Percentiles rank a stretch among this genome's conserved stretches.
phyloP scores from a whole-genome alignment of 1,140 invertebrate species.

The Sycophaga agraensis region DNA sequence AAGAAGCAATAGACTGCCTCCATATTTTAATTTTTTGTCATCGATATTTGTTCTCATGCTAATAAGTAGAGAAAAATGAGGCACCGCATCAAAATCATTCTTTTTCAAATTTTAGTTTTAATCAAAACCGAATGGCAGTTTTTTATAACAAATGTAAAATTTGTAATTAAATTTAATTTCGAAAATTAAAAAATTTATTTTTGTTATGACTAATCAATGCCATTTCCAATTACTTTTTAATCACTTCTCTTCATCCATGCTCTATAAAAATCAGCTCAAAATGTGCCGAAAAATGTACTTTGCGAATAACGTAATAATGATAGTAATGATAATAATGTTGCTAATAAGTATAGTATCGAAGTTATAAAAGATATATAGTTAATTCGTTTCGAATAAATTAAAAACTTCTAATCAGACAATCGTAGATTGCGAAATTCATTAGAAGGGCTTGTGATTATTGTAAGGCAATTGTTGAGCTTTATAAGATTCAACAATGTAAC shows the following conservation, averaged over 20 bases:
- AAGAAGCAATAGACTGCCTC: not conserved
- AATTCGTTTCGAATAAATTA: slow-evolving; percentile 34
- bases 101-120: slow-evolving; percentile 14
- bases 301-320: slow-evolving; percentile 32
- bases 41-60: not conserved
- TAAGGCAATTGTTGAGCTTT: too few species aligned
- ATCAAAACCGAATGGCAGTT: too few species aligned
- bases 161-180: not conserved
- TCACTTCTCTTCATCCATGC: slow-evolving; percentile 50
- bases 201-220: too few species aligned
- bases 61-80: too few species aligned
- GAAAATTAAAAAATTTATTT: too few species aligned
- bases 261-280: slow-evolving; percentile 52
- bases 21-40: not conserved
- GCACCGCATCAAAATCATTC: too few species aligned
- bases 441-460: too few species aligned
- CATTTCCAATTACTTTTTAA: not conserved
- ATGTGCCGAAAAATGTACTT: slow-evolving; percentile 38
- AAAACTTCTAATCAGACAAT: slow-evolving; percentile 33
- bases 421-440: slow-evolving; percentile 38
- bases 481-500: too few species aligned
- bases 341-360: slow-evolving; percentile 35
- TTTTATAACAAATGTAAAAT: not conserved
- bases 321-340: slow-evolving; percentile 37
- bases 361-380: slow-evolving; percentile 24